Base-by-base conservation (phyloP, 2,797 vertebrate genomes). In the Darevskia nairensis region DNA sequence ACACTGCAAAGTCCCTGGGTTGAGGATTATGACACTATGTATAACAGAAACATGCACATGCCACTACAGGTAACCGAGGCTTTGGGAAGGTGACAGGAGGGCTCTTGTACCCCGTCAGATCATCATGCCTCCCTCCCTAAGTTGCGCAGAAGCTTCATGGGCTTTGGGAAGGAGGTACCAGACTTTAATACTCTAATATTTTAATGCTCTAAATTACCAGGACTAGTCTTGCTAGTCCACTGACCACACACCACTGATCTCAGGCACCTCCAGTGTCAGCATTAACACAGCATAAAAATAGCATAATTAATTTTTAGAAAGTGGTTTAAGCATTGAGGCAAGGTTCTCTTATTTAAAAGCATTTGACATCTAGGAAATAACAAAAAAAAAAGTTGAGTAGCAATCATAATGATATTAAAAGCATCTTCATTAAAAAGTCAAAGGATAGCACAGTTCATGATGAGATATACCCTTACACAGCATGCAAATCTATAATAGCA, bases 391-490 rank as follows among this genome's bases (percentile, higher is more conserved):
- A 86, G 39, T 76, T 8, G 50, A 69, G 61, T 79, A 71, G 64
- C 71, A 71, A 66, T 71, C 41, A 29, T 85, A 71, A 61, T 64
- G 61, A 86, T 86, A 83, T 83, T 86, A 83, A 83, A 90, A 85
- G 39, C 44, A 76, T 77, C 44, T 78, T 79, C 46, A 35, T 69
- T 8, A 59, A 59, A 85, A 82, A 39, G n/a, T 50, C 61, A 35
- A 81, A 44, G 74, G 44, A 81, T 27, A 82, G 35, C 35, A 81
- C 29, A 27, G 39, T 44, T 85, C 64, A 82, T n/a, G 27, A 77
- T 81, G 72, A 85, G 78, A 87, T 81, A 89, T 55, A 80, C 59
- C 46, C 15, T 69, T 76, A 44, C 19, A 32, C 72, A 69, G 77
- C 4, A 13, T n/a, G 32, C 61, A 17, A 50, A 85, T 85, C 75